Base-by-base conservation (phyloP, 1,140 invertebrate species). In the Venturia canescens region DNA sequence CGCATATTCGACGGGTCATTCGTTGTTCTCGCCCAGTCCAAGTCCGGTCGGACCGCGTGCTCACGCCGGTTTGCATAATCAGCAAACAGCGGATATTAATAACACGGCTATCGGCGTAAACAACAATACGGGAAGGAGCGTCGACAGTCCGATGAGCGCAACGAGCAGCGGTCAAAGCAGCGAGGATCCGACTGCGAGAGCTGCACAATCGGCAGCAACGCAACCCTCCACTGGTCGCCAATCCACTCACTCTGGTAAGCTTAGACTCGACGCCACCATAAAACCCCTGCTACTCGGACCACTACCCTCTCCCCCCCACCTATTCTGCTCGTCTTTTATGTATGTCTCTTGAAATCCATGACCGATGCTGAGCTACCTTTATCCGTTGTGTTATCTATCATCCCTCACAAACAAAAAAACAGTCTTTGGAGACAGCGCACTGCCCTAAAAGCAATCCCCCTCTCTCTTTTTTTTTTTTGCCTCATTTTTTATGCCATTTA, bases 21-120 rank as follows among this genome's bases (percentile, higher is more conserved):
- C 92, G 31, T 89, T 91, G 53, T 91, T 91, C 83, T 92, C 91
- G 78, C 90, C 92, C 48, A 93, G 93, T 13, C 91, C 93, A 69
- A 93, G 91, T 71, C 90, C 91, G 16, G 84, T 92, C 72, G 87
- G 87, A 27, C 84, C 89, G 38, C 92, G 92, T 79, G 89, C 88
- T 82, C 89, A 85, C 75, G 84, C 88, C 5, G 78, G 80, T 63
- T n/a, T 80, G 84, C 91, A 91, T 87, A 82, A 88, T 87, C 87
- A 91, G 85, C 92, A 93, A 86, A 91, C 90, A 90, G 87, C 90
- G 86, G 78, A 67, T 50, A 75, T 34, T 2, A 84, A 82, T 78
- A 78, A 50, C 79, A 83, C 82, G 75, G 48, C 48, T 21, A 63
- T 44, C 60, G 34, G 77, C 78, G 29, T 66, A 66, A 74, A 80